phyloP scores from a whole-genome alignment of 2,113 vertebrate genomes.

The Odobenus rosmarus region DNA sequence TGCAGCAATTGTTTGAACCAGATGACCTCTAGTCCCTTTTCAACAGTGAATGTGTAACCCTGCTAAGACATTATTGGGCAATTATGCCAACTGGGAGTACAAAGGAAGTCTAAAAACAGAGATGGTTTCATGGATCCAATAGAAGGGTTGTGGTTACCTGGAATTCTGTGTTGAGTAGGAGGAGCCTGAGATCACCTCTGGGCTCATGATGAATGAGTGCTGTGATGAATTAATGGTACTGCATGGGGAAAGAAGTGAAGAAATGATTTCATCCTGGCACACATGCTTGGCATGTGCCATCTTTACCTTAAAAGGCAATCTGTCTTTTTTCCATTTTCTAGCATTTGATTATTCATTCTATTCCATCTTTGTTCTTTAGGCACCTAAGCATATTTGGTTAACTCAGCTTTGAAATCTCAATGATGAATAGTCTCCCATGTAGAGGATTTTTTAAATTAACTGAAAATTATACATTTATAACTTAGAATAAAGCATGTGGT shows the following conservation, averaged over 20 bases:
- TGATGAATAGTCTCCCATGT: slow-evolving; percentile 57
- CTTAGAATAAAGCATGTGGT: slow-evolving; percentile 62
- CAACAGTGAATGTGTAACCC: neutral
- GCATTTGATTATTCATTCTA: neutral
- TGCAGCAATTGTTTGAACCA: neutral
- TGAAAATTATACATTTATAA: slow-evolving; percentile 74
- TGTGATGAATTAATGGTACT: neutral
- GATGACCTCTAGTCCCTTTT: neutral
- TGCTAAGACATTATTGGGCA: neutral
- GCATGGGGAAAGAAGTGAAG: neutral
- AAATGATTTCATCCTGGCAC: neutral
- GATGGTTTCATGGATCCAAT: neutral
- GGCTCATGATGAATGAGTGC: neutral
- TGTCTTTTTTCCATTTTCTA: neutral
- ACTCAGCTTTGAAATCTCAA: slow-evolving; percentile 60
- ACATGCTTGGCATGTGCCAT: neutral
- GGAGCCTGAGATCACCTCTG: neutral
- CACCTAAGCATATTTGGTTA: slow-evolving; percentile 61
- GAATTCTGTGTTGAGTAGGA: neutral
- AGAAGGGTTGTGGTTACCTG: neutral
- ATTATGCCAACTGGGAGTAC: neutral
- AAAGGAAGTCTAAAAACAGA: slow-evolving; percentile 1
- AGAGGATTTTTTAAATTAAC: slow-evolving; percentile 70
- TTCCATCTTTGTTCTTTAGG: slow-evolving; percentile 24
- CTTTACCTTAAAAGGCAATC: neutral